Evolutionary conservation across 1,140 invertebrate species (phyloP).

Genomic region (Aporrectodea caliginosa): DNA sequence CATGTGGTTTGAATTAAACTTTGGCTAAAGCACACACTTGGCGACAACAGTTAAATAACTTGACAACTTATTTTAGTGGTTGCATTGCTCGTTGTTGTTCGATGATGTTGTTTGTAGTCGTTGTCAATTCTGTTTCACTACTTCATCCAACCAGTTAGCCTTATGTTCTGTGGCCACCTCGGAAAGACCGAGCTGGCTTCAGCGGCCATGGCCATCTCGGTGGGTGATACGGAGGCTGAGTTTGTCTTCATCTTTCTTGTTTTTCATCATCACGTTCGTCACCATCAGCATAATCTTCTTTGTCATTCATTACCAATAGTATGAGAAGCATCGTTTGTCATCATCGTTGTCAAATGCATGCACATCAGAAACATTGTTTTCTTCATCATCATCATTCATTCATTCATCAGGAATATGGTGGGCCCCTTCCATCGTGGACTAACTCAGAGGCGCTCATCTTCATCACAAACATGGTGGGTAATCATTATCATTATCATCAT

Average conservation of each 20-base stretch:
- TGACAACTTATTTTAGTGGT: conserved; percentile 6
- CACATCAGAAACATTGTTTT: neutral
- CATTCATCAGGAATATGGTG: too few relatives aligned
- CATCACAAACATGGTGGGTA: too few relatives aligned
- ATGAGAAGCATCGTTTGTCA: neutral
- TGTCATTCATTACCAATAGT: neutral
- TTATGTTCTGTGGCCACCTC: conserved; percentile 35
- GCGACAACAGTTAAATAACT: neutral
- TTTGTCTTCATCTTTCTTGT: too few relatives aligned
- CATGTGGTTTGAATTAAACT: neutral
- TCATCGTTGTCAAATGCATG: neutral
- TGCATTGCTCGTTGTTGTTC: neutral
- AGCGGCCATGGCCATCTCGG: conserved; percentile 33
- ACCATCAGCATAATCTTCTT: too few relatives aligned
- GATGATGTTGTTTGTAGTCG: conserved; percentile 16
- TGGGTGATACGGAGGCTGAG: too few relatives aligned
- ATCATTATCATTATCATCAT: too few relatives aligned
- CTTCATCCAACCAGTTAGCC: conserved; percentile 31
- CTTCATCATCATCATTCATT: neutral
- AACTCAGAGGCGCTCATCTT: too few relatives aligned
- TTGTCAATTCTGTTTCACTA: conserved; percentile 34
- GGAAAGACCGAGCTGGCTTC: conserved; percentile 32
- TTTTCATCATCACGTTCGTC: too few relatives aligned
- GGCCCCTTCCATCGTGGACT: too few relatives aligned
- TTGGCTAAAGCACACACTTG: neutral